Evolutionary conservation across 2,888 invertebrate genomes (phyloP), one percentile per base, ranked within the genome.

Genomic region (Lasiommata megera): DNA sequence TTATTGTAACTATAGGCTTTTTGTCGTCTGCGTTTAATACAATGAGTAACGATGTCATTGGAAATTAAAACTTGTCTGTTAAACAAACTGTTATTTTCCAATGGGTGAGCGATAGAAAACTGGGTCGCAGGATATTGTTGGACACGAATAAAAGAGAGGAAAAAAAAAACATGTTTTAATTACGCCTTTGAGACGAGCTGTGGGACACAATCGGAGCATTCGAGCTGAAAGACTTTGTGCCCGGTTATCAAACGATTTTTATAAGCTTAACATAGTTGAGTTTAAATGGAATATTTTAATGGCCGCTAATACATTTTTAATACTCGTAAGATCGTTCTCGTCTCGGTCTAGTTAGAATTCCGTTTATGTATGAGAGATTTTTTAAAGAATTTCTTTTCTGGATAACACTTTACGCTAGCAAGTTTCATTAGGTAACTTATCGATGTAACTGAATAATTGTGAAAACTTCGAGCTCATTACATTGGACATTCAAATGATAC

Each of bases 71-170:
- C 17, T 11, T 47, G 16, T 29, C 14, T 17, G 34, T 11, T 34
- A 31, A 36, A 36, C 34, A 36, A 23, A 36, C 18, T 48, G 34
- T 48, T 48, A 48, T 48, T 48, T 48, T 36, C 36, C 48, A 48
- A 48, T 48, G 48, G 31, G 36, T 18, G 48, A n/a, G 36, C 48
- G 18, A 47, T 47, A 56, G 43, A 51, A 69, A 79, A 81, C 67
- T 80, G 70, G 84, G 75, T 74, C 81, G 71, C 75, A 75, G 81
- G 79, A 82, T 84, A 82, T 84, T 84, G 76, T 75, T 73, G 75
- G 74, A 77, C 77, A 79, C 71, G 74, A 71, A 77, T 70, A 70
- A 65, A 58, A 65, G 34, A 11, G 31, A n/a, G n/a, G n/a, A 23
- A 63, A 70, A 77, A 77, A 66, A 79, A 78, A 72, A 70, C 70